Conservation (phyloP, 2,888 invertebrate genomes). For the Disparrhopalites patrizii region DNA sequence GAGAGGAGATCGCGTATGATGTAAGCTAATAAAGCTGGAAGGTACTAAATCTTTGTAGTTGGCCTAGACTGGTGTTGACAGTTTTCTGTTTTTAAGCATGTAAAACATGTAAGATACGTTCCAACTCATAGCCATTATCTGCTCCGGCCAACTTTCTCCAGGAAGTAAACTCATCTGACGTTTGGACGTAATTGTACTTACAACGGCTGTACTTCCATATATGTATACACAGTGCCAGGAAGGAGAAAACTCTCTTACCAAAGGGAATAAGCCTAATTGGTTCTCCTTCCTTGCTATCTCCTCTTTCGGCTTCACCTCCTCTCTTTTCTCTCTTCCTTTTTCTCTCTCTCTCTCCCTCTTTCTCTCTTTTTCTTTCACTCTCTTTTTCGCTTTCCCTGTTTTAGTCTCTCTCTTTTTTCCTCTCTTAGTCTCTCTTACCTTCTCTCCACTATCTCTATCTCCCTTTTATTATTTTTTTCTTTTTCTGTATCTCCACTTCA, state of each 20-base stretch:
- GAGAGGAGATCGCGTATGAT: background rate
- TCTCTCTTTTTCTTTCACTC: background rate
- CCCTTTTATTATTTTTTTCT: no score
- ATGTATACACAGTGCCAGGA: no score
- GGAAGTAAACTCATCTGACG: slow-evolving; percentile 17
- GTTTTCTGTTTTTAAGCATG: slow-evolving; percentile 7
- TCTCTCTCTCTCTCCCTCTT: background rate
- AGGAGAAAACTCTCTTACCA: slow-evolving; percentile 8
- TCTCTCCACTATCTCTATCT: no score
- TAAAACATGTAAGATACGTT: background rate
- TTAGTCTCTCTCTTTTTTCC: background rate
- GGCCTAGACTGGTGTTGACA: slow-evolving; percentile 20
- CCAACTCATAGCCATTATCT: slow-evolving; percentile 10
- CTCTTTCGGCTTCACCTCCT: background rate
- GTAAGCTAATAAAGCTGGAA: slow-evolving; percentile 19
- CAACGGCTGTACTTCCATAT: background rate
- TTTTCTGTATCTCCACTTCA: no score
- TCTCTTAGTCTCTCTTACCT: no score
- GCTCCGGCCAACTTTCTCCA: slow-evolving; percentile 11
- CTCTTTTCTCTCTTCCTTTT: background rate
- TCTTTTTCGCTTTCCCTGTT: background rate
- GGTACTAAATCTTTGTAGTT: slow-evolving; percentile 23
- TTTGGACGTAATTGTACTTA: slow-evolving; percentile 10
- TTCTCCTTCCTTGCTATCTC: slow-evolving; percentile 5
- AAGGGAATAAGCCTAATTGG: slow-evolving; percentile 19